A percentile compares a stretch with the other conserved stretches of the same genome.
Evolutionary conservation across 1,140 invertebrate species (phyloP).

Genomic region (Ceratina calcarata): DNA sequence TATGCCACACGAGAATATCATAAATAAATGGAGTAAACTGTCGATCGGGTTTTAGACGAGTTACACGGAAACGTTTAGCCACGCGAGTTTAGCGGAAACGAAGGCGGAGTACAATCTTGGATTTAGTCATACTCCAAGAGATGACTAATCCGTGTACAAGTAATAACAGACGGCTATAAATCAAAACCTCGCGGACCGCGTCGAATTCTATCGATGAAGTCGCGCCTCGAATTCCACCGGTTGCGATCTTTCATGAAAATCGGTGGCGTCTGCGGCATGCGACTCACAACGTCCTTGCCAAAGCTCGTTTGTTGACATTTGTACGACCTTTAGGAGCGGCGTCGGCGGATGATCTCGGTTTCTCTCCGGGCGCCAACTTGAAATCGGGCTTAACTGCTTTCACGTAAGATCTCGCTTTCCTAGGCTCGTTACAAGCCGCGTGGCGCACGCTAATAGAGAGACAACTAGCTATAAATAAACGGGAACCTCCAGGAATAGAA

Average conservation of each 20-base stretch:
- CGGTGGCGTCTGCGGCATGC: slow-evolving; percentile 7
- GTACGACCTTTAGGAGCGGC: slow-evolving; percentile 57
- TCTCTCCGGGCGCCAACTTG: slow-evolving; percentile 48
- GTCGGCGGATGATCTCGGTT: slow-evolving; percentile 53
- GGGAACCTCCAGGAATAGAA: slow-evolving; percentile 73
- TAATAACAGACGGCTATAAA: not conserved
- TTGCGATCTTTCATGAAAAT: slow-evolving; percentile 21
- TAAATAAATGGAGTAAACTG: too few species aligned
- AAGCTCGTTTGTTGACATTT: slow-evolving; percentile 62
- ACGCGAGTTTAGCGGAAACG: not conserved
- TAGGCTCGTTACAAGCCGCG: slow-evolving; percentile 50
- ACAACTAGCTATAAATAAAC: slow-evolving; percentile 74
- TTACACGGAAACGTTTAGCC: not conserved
- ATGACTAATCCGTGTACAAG: not conserved
- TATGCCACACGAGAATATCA: too few species aligned
- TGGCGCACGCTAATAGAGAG: slow-evolving; percentile 41
- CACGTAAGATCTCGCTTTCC: slow-evolving; percentile 67
- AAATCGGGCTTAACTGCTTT: slow-evolving; percentile 64
- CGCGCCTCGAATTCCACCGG: not conserved
- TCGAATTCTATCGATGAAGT: not conserved
- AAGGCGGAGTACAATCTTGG: not conserved
- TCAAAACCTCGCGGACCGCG: not conserved
- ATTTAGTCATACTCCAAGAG: not conserved
- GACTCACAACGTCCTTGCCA: slow-evolving; percentile 51
- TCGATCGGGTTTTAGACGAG: not conserved